phyloP scores from a whole-genome alignment of 1,140 invertebrate species.

The Pristionchus pacificus region DNA sequence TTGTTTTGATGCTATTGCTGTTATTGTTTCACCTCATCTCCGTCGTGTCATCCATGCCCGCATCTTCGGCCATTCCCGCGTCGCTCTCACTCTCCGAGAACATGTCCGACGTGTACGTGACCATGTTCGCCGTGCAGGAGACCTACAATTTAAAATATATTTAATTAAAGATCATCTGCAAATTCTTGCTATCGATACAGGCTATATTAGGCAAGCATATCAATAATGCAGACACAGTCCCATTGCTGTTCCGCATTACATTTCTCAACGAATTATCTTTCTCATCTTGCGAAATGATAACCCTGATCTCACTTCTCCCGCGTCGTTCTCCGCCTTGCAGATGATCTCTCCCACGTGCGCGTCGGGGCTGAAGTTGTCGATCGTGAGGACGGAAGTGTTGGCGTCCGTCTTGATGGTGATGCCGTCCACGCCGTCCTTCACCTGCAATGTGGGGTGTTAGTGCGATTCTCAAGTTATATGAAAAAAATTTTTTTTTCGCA shows the following conservation, averaged over 20 bases:
- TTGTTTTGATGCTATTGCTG: background rate
- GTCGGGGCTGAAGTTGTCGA: conserved; percentile 56
- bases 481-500: too few relatives aligned
- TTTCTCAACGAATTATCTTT: too few relatives aligned
- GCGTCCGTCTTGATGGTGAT: conserved; percentile 46
- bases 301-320: conserved; percentile 61
- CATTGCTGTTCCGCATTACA: too few relatives aligned
- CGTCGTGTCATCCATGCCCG: conserved; percentile 33
- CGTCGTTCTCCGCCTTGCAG: conserved; percentile 61
- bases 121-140: conserved; percentile 58
- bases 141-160: too few relatives aligned
- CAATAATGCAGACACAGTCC: too few relatives aligned
- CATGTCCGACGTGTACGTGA: conserved; percentile 56
- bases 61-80: conserved; percentile 41
- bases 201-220: too few relatives aligned
- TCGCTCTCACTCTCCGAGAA: conserved; percentile 55
- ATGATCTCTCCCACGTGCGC: conserved; percentile 63
- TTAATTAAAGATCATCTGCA: too few relatives aligned
- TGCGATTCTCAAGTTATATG: too few relatives aligned
- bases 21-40: conserved; percentile 11
- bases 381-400: conserved; percentile 51
- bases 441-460: too few relatives aligned
- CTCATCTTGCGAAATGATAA: too few relatives aligned
- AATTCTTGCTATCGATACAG: too few relatives aligned
- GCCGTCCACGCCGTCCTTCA: conserved; percentile 38